These are phyloP conservation scores for Mamestra configurata DNA, from an alignment of 1,140 invertebrate genomes.

Conservation along the genomic window DNA sequence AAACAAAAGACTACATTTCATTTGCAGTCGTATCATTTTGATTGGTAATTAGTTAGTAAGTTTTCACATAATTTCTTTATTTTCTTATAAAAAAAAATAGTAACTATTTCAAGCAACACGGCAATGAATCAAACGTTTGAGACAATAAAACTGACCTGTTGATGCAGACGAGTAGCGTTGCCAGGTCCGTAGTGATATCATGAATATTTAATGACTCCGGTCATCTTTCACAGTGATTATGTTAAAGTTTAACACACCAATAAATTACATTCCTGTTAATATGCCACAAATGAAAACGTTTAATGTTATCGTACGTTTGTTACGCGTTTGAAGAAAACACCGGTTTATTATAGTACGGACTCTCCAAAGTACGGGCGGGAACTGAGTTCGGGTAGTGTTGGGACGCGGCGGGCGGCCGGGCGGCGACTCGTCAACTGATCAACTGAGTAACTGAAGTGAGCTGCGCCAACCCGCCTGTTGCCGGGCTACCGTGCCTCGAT, in stretches of 20 bases:
- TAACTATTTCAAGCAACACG: background rate
- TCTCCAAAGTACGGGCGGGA: constrained; percentile 64
- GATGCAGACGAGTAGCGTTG: constrained; percentile 63
- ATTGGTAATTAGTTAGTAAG: too few species aligned
- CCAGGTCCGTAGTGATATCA: constrained; percentile 61
- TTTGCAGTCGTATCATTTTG: too few species aligned
- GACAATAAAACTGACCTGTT: constrained; percentile 74
- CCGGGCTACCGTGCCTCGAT: constrained; percentile 62
- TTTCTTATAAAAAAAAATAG: background rate
- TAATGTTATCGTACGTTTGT: constrained; percentile 7
- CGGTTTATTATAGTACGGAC: constrained; percentile 41
- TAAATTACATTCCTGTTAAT: constrained; percentile 59
- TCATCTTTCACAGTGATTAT: constrained; percentile 64
- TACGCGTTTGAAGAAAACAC: background rate
- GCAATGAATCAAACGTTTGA: constrained; percentile 42
- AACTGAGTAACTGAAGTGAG: constrained; percentile 49
- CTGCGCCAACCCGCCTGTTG: constrained; percentile 72
- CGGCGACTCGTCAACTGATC: background rate
- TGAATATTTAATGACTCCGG: constrained; percentile 65
- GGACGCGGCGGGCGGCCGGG: constrained; percentile 58
- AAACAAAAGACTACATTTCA: too few species aligned
- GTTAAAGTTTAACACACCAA: constrained; percentile 58
- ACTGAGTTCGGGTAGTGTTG: constrained; percentile 46
- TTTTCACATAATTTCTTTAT: background rate
- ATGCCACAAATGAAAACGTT: constrained; percentile 59